Conservation (phyloP, 2,797 vertebrate genomes). For the Galaxias olidus region DNA sequence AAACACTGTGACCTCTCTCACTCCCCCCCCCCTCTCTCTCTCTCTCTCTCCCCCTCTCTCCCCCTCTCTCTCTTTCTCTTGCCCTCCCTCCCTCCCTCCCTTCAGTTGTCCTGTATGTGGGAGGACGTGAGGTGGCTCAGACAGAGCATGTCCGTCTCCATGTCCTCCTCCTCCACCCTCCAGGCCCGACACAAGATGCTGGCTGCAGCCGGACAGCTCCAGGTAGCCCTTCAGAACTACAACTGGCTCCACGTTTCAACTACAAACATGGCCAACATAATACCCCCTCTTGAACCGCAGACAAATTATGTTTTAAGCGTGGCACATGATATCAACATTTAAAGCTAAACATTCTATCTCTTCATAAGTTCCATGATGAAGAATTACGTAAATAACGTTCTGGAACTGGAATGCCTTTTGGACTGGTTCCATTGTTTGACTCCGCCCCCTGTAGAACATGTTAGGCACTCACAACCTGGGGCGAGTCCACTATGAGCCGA, state of each 20-base stretch:
- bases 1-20: too few species aligned
- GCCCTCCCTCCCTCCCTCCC: not conserved
- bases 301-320: too few species aligned
- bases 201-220: conserved; percentile 88
- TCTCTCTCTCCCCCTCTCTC: not conserved
- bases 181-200: conserved; percentile 97
- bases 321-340: not conserved
- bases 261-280: conserved; percentile 1
- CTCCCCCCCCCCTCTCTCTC: not conserved
- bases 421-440: not conserved
- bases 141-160: conserved; percentile 87
- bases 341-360: too few species aligned
- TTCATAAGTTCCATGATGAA: too few species aligned
- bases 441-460: conserved; percentile 88
- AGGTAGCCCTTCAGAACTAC: conserved; percentile 73
- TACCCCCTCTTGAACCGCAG: not conserved
- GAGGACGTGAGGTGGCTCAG: conserved; percentile 95
- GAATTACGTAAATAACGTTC: too few species aligned
- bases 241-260: not conserved
- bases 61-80: too few species aligned
- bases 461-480: conserved; percentile 95
- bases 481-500: conserved; percentile 92
- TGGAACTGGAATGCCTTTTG: not conserved
- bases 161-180: conserved; percentile 91
- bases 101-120: conserved; percentile 96